Percentiles rank a stretch among this genome's conserved stretches.
phyloP scores from a whole-genome alignment of 1,140 invertebrate genomes.

The Sminthurinus signatus region DNA sequence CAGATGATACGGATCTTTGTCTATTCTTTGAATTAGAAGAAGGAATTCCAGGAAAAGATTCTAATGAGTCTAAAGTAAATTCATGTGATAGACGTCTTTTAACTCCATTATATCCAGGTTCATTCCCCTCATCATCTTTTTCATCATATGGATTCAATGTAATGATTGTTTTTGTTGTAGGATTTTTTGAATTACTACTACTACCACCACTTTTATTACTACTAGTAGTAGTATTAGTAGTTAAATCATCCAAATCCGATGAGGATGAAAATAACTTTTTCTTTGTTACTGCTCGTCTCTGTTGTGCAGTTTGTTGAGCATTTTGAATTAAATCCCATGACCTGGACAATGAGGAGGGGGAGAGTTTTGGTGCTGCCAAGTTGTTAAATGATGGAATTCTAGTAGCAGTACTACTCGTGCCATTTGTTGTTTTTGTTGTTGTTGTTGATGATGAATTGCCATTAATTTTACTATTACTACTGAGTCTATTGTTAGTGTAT shows the following conservation, averaged over 20 bases:
- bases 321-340: conserved; percentile 38
- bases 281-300: conserved; percentile 3
- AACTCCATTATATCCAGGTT: neutral
- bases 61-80: neutral
- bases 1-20: no score
- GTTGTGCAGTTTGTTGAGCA: conserved; percentile 10
- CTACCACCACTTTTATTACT: neutral
- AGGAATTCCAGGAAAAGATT: no score
- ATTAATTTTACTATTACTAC: no score
- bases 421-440: neutral
- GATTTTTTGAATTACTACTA: neutral
- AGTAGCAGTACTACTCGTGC: neutral
- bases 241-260: conserved; percentile 13
- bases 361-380: neutral
- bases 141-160: conserved; percentile 1
- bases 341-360: conserved; percentile 22
- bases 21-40: no score
- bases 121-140: neutral
- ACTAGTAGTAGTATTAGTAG: neutral
- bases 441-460: neutral
- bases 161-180: neutral
- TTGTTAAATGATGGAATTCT: neutral
- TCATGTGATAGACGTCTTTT: neutral
- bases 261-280: conserved; percentile 21
- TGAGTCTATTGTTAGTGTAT: no score